phyloP scores from a whole-genome alignment of 2,113 vertebrate species.

The Smithornis capensis region DNA sequence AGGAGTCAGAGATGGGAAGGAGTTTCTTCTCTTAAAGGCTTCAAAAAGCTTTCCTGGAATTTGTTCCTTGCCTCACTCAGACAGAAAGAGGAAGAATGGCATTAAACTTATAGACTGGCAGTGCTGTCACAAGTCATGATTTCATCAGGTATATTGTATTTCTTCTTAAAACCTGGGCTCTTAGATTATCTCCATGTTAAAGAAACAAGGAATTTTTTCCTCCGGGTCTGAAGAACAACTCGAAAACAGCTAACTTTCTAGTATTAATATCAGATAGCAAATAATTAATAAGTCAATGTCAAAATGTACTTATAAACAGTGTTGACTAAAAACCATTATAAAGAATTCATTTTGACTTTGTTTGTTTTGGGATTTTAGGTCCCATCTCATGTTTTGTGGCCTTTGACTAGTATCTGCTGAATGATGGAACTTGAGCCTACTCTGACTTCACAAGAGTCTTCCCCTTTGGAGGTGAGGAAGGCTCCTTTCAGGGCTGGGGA shows the following conservation, averaged over 20 bases:
- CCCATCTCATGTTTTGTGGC: neutral
- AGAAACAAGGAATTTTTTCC: neutral
- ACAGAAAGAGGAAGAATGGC: neutral
- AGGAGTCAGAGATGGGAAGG: neutral
- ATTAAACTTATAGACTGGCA: neutral
- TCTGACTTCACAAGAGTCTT: neutral
- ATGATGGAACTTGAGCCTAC: neutral
- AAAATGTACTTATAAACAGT: neutral
- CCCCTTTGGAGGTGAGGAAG: accelerated
- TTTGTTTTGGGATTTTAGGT: neutral
- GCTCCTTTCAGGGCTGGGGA: neutral
- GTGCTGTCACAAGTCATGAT: neutral
- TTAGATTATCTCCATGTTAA: neutral
- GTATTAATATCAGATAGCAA: neutral
- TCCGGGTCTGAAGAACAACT: neutral
- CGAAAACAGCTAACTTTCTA: neutral
- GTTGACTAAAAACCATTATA: neutral
- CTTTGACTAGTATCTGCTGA: neutral
- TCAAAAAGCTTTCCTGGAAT: neutral
- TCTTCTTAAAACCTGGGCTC: neutral
- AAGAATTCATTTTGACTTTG: neutral
- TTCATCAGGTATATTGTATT: neutral
- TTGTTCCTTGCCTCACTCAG: neutral
- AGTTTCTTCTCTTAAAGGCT: neutral
- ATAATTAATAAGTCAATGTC: neutral